Evolutionary conservation across 2,888 invertebrate genomes (phyloP).

Genomic region (Tineola bisselliella): DNA sequence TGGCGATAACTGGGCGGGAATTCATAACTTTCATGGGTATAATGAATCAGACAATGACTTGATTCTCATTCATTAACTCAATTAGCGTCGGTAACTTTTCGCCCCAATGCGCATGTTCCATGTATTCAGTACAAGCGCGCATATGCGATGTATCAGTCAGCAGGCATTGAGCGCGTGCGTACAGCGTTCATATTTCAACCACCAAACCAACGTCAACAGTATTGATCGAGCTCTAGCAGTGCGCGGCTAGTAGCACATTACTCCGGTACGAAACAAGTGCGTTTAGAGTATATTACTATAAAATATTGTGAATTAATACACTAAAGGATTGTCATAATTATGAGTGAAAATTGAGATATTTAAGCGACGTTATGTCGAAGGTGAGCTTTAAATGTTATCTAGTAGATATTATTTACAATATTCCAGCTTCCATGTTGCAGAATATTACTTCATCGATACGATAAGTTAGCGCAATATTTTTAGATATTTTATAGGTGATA

Average conservation of each 20-base stretch:
- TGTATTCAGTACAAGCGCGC: background rate
- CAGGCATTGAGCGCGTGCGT: background rate
- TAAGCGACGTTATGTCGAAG: background rate
- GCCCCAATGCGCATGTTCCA: background rate
- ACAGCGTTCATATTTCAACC: background rate
- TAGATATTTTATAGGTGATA: background rate
- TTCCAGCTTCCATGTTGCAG: background rate
- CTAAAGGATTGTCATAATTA: background rate
- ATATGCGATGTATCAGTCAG: slow-evolving; percentile 1
- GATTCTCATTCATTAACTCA: slow-evolving; percentile 1
- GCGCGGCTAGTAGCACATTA: background rate
- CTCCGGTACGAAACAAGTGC: background rate
- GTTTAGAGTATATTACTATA: background rate
- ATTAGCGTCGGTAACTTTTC: background rate
- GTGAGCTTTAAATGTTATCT: background rate
- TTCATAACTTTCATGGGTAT: background rate
- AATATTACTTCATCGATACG: background rate
- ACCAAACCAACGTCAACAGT: background rate
- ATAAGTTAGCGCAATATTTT: background rate
- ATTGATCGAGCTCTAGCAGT: slow-evolving; percentile 2
- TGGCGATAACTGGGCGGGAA: too few relatives aligned
- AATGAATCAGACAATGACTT: background rate
- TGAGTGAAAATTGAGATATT: background rate
- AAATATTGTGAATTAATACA: background rate
- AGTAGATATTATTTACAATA: background rate